phyloP scores from a whole-genome alignment of 2,113 vertebrate species.

The Equus przewalskii region DNA sequence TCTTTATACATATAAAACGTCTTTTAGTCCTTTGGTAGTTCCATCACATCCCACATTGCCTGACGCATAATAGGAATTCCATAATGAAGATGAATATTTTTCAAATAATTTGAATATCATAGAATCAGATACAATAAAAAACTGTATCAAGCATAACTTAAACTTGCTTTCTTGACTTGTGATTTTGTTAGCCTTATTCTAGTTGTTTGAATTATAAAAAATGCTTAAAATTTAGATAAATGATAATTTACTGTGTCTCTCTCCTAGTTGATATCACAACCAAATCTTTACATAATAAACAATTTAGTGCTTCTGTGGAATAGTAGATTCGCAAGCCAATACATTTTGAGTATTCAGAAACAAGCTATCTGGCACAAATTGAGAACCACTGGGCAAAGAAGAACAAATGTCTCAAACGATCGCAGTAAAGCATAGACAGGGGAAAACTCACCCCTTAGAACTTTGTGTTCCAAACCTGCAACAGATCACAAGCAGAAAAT shows the following conservation, averaged over 20 bases:
- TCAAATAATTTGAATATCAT: background rate
- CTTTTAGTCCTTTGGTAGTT: background rate
- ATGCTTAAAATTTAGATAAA: background rate
- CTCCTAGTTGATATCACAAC: background rate
- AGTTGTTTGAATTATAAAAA: background rate
- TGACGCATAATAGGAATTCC: background rate
- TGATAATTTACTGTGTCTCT: background rate
- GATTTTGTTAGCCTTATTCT: slow-evolving; percentile 1
- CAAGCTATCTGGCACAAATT: background rate
- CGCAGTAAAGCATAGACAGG: background rate
- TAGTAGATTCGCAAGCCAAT: background rate
- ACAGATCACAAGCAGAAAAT: slow-evolving; percentile 48
- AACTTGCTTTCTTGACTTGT: slow-evolving; percentile 8
- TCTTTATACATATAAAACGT: background rate
- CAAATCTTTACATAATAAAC: slow-evolving; percentile 2
- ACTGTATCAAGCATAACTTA: background rate
- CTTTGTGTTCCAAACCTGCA: background rate
- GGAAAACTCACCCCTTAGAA: slow-evolving; percentile 20
- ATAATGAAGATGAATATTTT: slow-evolving; percentile 41
- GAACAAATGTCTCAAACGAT: slow-evolving; percentile 19
- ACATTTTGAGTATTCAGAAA: background rate
- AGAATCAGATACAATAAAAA: slow-evolving; percentile 19
- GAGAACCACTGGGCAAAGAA: background rate
- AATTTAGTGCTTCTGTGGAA: background rate
- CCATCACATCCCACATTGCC: background rate